A percentile compares a stretch with the other conserved stretches of the same genome.
These are phyloP conservation scores for Perdita meconis DNA, from an alignment of 2,888 invertebrate species.

Conservation along the genomic window DNA sequence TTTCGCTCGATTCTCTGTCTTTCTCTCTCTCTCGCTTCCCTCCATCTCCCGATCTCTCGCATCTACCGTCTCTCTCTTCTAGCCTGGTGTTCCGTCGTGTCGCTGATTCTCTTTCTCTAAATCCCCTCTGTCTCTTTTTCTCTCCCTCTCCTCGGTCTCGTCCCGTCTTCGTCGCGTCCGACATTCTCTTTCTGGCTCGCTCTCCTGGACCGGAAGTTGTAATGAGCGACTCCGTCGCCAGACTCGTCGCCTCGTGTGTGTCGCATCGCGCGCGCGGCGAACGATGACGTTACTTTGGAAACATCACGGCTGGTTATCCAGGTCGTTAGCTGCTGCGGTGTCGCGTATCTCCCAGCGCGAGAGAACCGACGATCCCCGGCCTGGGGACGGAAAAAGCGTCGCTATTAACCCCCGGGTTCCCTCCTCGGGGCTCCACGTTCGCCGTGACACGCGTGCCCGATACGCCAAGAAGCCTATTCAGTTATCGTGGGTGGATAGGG, in stretches of 20 bases:
- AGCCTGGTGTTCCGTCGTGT: constrained; percentile 15
- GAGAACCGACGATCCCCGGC: not conserved
- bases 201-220: constrained; percentile 81
- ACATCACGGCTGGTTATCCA: constrained; percentile 74
- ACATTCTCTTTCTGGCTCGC: constrained; percentile 52
- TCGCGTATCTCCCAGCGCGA: constrained; percentile 28
- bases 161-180: constrained; percentile 21
- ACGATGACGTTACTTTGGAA: constrained; percentile 80
- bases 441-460: constrained; percentile 22
- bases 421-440: constrained; percentile 11
- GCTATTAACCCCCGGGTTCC: constrained; percentile 22
- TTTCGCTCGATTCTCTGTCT: constrained; percentile 70
- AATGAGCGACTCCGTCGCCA: constrained; percentile 82
- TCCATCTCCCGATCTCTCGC: constrained; percentile 38
- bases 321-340: constrained; percentile 69
- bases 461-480: not conserved
- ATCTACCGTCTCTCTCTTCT: constrained; percentile 52
- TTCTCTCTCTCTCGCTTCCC: constrained; percentile 57
- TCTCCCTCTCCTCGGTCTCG: constrained; percentile 9
- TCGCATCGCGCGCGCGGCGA: constrained; percentile 65
- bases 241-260: constrained; percentile 74
- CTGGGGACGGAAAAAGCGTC: constrained; percentile 18
- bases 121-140: not conserved
- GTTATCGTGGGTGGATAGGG: not conserved
- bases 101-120: constrained; percentile 34